Conservation (phyloP, 2,888 invertebrate species). For the Synergus gifuensis region DNA sequence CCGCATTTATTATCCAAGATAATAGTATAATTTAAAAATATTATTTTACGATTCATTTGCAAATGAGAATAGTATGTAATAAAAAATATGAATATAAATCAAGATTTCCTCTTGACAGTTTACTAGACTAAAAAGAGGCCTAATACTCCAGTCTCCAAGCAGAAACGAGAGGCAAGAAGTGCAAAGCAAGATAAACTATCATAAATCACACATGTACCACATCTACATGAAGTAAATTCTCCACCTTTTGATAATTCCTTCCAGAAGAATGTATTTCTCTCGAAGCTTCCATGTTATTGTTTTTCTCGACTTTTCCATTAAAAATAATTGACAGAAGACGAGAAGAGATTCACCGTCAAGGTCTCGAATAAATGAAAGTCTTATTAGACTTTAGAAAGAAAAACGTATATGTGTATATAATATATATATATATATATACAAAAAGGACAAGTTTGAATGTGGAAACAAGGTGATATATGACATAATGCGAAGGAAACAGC, state of each 20-base stretch:
- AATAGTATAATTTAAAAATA: too few species aligned
- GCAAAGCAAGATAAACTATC: constrained; percentile 6
- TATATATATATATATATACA: background rate
- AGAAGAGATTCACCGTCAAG: constrained; percentile 5
- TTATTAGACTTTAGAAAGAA: constrained; percentile 1
- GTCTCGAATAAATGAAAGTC: constrained; percentile 29
- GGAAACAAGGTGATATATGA: constrained; percentile 25
- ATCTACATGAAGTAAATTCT: background rate
- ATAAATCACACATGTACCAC: background rate
- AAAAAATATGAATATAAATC: background rate
- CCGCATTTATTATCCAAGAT: too few species aligned
- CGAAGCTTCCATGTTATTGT: constrained; percentile 1
- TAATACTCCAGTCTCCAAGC: background rate
- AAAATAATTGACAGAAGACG: constrained; percentile 29
- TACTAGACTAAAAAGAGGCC: background rate
- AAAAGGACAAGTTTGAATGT: constrained; percentile 20
- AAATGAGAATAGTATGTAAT: too few species aligned
- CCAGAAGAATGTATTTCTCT: background rate
- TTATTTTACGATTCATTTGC: too few species aligned
- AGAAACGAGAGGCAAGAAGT: background rate
- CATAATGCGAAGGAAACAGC: constrained; percentile 4
- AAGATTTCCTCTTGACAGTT: background rate
- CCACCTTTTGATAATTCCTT: background rate
- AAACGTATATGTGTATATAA: background rate
- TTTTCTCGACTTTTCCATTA: constrained; percentile 10